Evolutionary conservation across 2,888 invertebrate species (phyloP), one percentile per base, ranked within the genome.

Genomic region (Byasa hedistus): DNA sequence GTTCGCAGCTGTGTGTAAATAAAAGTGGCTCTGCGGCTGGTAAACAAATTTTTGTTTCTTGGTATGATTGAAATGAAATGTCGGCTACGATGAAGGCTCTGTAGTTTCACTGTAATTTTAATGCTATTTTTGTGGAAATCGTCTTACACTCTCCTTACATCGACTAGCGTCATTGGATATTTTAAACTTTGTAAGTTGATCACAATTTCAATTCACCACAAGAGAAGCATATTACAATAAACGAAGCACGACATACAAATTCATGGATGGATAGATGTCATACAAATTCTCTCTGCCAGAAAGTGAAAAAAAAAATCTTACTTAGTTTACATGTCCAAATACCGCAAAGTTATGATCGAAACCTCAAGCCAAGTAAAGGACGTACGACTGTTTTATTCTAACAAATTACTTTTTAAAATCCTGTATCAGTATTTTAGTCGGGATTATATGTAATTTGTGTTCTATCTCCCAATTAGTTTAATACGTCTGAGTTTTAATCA

Each of bases 1-100:
- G 17, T 71, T 75, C 68, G 75, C 72, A 79, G 74, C 71, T 74
- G 75, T 72, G 73, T 81, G 79, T 82, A 81, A 77, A 79, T 79
- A 80, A 72, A 70, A 22, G n/a, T 39, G 73, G 71, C 74, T 73
- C 73, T 76, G 68, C 69, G 68, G 75, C 73, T 75, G 76, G 75
- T 70, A 70, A 71, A 75, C 69, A 72, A n/a, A 69, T 70, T 72
- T 76, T 75, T 74, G 22, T 48, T 74, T 72, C 73, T 66, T 56
- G 54, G 62, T 64, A 66, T 27, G 44, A 64, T 61, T 60, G 65
- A 36, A 60, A 39, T 22, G 44, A 24, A 57, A 39, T 57, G 58
- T 58, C 52, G 52, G 57, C 57, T 64, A 54, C 36, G 23, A 64
- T 48, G 44, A 51, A 48, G 48, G 48, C 63, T 57, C 57, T 62